Conservation (phyloP, 2,888 invertebrate genomes). For the Erynnis tages region DNA sequence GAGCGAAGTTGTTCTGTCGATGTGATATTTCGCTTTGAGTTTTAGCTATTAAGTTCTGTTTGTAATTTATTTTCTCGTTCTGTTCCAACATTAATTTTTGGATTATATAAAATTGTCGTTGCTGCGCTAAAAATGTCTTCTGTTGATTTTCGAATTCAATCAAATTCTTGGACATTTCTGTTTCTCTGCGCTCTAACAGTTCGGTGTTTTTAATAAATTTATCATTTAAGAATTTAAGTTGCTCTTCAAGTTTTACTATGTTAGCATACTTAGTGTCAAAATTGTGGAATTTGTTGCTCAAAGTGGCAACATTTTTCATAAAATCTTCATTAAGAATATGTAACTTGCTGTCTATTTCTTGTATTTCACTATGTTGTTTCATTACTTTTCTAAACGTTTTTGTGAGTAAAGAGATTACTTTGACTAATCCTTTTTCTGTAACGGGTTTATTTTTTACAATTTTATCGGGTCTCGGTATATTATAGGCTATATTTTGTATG, state of each 20-base stretch:
- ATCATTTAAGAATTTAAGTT: constrained; percentile 47
- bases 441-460: constrained; percentile 45
- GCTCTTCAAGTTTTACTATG: constrained; percentile 50
- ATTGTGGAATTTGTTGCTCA: constrained; percentile 53
- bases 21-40: constrained; percentile 67
- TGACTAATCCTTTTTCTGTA: constrained; percentile 61
- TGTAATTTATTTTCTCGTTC: constrained; percentile 65
- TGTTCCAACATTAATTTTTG: constrained; percentile 66
- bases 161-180: constrained; percentile 51
- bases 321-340: constrained; percentile 51
- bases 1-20: constrained; percentile 65
- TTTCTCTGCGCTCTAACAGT: constrained; percentile 50
- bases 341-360: constrained; percentile 53
- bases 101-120: constrained; percentile 63
- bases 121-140: constrained; percentile 63
- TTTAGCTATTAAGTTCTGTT: constrained; percentile 63
- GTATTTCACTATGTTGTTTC: constrained; percentile 65
- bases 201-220: constrained; percentile 48
- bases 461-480: constrained; percentile 46
- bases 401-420: constrained; percentile 64
- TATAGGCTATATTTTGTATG: constrained; percentile 43
- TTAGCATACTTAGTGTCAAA: constrained; percentile 58
- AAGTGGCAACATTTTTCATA: constrained; percentile 42
- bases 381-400: constrained; percentile 70
- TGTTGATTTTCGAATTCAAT: constrained; percentile 66